Conservation (phyloP, 2,113 vertebrate genomes). For the human region DNA sequence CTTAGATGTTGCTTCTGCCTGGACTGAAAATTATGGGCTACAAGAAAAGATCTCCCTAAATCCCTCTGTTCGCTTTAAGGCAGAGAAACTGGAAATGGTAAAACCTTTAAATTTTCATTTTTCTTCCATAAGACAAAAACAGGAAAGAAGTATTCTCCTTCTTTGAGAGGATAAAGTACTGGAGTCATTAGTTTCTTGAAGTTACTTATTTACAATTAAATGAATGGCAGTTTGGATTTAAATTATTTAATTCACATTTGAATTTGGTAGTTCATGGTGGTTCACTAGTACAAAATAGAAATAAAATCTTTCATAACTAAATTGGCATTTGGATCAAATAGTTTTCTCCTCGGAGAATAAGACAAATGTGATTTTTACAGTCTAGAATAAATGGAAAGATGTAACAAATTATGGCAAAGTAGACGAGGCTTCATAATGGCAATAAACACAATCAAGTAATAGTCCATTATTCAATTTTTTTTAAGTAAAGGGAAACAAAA, state of each 20-base stretch:
- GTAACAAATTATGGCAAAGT: neutral
- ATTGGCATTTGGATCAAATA: neutral
- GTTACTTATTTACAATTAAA: slow-evolving; percentile 33
- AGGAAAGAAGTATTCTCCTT: slow-evolving; percentile 24
- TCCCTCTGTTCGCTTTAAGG: slow-evolving; percentile 83
- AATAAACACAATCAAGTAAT: neutral
- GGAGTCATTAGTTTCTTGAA: neutral
- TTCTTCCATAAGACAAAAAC: neutral
- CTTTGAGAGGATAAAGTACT: neutral
- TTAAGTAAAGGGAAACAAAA: slow-evolving; percentile 12
- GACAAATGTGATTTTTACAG: neutral
- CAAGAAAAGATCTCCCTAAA: slow-evolving; percentile 81
- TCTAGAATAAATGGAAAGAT: neutral
- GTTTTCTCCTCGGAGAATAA: slow-evolving; percentile 7
- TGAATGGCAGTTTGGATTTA: slow-evolving; percentile 40
- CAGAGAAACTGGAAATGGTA: slow-evolving; percentile 92
- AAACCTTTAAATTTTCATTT: slow-evolving; percentile 67
- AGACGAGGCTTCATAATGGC: neutral
- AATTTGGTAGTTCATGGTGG: neutral
- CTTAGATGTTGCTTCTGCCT: slow-evolving; percentile 77
- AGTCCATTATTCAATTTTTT: neutral
- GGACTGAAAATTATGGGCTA: slow-evolving; percentile 68
- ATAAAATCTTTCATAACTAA: slow-evolving; percentile 8
- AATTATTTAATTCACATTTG: slow-evolving; percentile 39
- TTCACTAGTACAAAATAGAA: slow-evolving; percentile 2